Evolutionary conservation across 2,113 vertebrate genomes (phyloP).

Genomic region (Tonatia bakeri): DNA sequence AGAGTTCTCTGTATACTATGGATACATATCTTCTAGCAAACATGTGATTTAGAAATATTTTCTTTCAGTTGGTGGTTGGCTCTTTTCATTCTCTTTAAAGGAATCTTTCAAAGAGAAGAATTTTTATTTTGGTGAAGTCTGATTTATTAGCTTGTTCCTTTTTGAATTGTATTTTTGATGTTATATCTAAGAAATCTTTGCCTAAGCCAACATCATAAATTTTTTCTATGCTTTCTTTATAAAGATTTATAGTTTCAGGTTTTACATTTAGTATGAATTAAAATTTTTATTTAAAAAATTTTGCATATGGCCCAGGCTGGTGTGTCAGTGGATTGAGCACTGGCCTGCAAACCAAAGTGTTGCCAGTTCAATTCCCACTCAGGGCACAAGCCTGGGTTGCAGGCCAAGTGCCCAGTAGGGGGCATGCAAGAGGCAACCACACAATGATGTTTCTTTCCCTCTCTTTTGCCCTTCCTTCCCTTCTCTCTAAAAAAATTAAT

Average conservation of each 20-base stretch:
- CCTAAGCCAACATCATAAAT: neutral
- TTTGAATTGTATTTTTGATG: neutral
- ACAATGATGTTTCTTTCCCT: too few species aligned
- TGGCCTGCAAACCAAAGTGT: too few species aligned
- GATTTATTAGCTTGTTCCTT: neutral
- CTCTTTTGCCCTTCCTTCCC: too few species aligned
- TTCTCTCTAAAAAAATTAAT: too few species aligned
- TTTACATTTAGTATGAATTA: constrained; percentile 25
- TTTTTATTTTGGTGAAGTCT: neutral
- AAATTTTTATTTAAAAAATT: neutral
- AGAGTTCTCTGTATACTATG: neutral
- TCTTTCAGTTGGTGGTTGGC: neutral
- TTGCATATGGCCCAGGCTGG: neutral
- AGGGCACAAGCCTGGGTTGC: too few species aligned
- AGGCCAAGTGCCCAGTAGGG: too few species aligned
- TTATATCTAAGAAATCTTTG: neutral
- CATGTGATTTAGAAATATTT: neutral
- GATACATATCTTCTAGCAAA: neutral
- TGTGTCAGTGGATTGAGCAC: too few species aligned
- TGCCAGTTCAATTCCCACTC: too few species aligned
- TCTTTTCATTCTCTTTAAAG: constrained; percentile 9
- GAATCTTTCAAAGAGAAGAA: neutral
- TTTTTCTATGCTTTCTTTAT: neutral
- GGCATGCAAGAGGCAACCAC: too few species aligned
- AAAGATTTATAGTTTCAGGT: neutral